Evolutionary conservation across 2,113 vertebrate genomes (phyloP).

Genomic region (Dascyllus trimaculatus): DNA sequence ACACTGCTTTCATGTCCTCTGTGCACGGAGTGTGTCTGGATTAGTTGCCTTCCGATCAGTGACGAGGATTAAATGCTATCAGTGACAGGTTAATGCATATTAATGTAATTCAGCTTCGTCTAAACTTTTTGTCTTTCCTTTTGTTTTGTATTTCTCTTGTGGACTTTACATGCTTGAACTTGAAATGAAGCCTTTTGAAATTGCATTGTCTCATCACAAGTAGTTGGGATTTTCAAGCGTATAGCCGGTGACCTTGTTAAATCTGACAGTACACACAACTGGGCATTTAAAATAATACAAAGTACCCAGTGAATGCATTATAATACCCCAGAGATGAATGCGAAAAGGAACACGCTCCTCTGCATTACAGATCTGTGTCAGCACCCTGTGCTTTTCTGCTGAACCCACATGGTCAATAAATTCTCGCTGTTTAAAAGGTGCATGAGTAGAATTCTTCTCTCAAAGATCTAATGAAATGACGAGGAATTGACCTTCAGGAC

Average conservation of each 20-base stretch:
- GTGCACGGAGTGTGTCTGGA: slow-evolving; percentile 46
- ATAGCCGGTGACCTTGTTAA: slow-evolving; percentile 40
- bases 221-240: slow-evolving; percentile 15
- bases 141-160: slow-evolving; percentile 43
- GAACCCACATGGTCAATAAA: slow-evolving; percentile 70
- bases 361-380: slow-evolving; percentile 68
- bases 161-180: neutral
- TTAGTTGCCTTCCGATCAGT: slow-evolving; percentile 64
- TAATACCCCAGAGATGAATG: slow-evolving; percentile 37
- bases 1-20: slow-evolving; percentile 52
- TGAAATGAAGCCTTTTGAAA: neutral
- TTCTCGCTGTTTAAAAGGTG: slow-evolving; percentile 59
- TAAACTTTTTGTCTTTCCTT: slow-evolving; percentile 36
- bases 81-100: slow-evolving; percentile 59
- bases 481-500: slow-evolving; percentile 76
- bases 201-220: slow-evolving; percentile 1
- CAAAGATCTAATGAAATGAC: slow-evolving; percentile 75
- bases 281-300: slow-evolving; percentile 41
- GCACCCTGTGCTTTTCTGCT: slow-evolving; percentile 46
- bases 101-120: slow-evolving; percentile 38
- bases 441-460: slow-evolving; percentile 63
- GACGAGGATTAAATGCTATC: slow-evolving; percentile 56
- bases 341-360: slow-evolving; percentile 52
- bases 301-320: slow-evolving; percentile 28
- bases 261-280: slow-evolving; percentile 16